These are phyloP conservation scores for Erpetoichthys calabaricus DNA, from an alignment of 2,797 vertebrate genomes.

Conservation along the genomic window DNA sequence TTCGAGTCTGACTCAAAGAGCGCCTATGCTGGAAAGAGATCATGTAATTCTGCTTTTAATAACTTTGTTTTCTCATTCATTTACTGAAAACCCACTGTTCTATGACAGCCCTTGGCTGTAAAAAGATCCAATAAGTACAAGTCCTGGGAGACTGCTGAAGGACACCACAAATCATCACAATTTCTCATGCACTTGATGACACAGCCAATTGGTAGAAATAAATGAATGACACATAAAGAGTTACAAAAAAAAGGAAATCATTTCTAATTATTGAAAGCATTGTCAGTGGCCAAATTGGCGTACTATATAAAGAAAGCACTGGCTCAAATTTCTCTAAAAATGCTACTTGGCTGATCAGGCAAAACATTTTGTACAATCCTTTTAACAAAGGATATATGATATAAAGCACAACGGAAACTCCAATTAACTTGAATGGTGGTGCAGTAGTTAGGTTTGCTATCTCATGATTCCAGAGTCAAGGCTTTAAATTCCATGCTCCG, in stretches of 20 bases:
- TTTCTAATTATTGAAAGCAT: slow-evolving; percentile 44
- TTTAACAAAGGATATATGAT: slow-evolving; percentile 36
- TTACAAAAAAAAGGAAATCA: no score
- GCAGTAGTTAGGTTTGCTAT: no score
- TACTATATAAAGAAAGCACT: slow-evolving; percentile 1
- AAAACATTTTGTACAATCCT: slow-evolving; percentile 24
- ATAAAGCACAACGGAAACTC: no score
- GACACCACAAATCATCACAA: slow-evolving; percentile 51
- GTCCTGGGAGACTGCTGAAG: slow-evolving; percentile 47
- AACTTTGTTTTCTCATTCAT: slow-evolving; percentile 37
- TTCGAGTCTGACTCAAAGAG: slow-evolving; percentile 18
- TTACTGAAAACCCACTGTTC: slow-evolving; percentile 38
- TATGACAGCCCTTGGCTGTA: slow-evolving; percentile 40
- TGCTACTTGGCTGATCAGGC: no score
- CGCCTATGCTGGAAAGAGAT: slow-evolving; percentile 26
- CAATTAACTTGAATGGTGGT: no score
- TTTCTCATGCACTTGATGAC: slow-evolving; percentile 39
- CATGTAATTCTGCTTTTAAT: slow-evolving; percentile 39
- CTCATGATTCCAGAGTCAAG: no score
- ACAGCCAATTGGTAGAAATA: slow-evolving; percentile 42
- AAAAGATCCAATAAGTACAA: slow-evolving; percentile 55
- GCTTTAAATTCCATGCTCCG: no score
- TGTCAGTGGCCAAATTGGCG: slow-evolving; percentile 3
- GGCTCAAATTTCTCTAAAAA: no score
- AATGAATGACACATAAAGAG: slow-evolving; percentile 30